phyloP scores from a whole-genome alignment of 92 coral and sea anemone species.

The Anthopleura xanthogrammica region DNA sequence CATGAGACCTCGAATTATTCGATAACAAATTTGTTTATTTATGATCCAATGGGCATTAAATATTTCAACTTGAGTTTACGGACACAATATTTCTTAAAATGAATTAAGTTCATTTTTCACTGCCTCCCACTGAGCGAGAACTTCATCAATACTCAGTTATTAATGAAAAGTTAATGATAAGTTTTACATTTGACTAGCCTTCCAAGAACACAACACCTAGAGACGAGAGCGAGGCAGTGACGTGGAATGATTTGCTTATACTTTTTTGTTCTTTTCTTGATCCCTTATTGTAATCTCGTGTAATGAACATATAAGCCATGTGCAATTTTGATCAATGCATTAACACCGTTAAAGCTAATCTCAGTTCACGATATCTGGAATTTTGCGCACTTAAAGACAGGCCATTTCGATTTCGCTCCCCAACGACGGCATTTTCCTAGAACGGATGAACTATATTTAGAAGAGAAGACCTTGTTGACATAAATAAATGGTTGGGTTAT shows the following conservation, averaged over 20 bases:
- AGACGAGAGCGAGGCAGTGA: neutral
- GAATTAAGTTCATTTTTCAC: neutral
- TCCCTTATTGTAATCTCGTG: neutral
- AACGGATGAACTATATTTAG: conserved; percentile 26
- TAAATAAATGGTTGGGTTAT: conserved; percentile 25
- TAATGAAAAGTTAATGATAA: neutral
- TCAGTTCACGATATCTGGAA: neutral
- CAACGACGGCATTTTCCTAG: conserved; percentile 32
- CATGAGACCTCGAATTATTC: too few relatives aligned
- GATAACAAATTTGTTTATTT: too few relatives aligned
- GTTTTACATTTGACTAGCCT: neutral
- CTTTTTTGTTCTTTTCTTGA: neutral
- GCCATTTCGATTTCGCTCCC: conserved; percentile 1
- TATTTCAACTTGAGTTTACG: neutral
- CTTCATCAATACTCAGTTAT: neutral
- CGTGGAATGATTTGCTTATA: neutral
- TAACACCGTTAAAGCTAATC: neutral
- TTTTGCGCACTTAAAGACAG: neutral
- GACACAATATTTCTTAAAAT: neutral
- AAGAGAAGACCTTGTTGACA: conserved; percentile 13
- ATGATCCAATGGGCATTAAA: neutral
- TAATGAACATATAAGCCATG: neutral
- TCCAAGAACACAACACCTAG: neutral
- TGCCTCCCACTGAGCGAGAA: neutral
- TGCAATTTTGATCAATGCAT: neutral